Base-by-base conservation (phyloP, 2,888 invertebrate species). In the Julus scandinavius region DNA sequence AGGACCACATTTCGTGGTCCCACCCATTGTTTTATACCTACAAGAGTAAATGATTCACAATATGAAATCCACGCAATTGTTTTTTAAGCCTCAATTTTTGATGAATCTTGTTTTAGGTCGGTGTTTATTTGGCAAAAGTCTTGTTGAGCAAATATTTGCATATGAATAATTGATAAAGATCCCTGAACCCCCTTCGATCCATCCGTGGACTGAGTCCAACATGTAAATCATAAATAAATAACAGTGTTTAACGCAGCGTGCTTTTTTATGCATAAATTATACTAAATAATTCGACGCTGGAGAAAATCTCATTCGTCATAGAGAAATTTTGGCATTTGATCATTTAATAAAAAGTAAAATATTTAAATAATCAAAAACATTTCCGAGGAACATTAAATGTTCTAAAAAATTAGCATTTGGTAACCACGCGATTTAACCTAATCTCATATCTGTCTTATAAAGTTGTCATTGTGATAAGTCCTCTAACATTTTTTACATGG, bases 121-220 rank as follows among this genome's bases (percentile, higher is more conserved):
- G 9, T 49, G 49, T 49, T 49, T 49, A 49, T 49, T 49, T 49
- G 9, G 49, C 49, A 49, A 58, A 58, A n/a, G 5, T n/a, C 5
- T 58, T 58, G 49, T 49, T 58, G 3, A 2, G 54, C n/a, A 58
- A 58, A 58, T 58, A n/a, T 58, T 58, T 58, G 58, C 58, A n/a
- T 1, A 2, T 58, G 11, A 58, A 58, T 58, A n/a, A 58, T 58
- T 58, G 1, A 58, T 58, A 58, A 11, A 58, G 58, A 58, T 58
- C 58, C 58, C 58, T 58, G 58, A 58, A 58, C 58, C 58, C 58
- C 58, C 58, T 58, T 58, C 58, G 58, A 58, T 58, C 58, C 58
- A n/a, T 58, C n/a, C 49, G 58, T 58, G 58, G 58, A 58, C 58
- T 5, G 58, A 3, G 58, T 58, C 58, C 58, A 58, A 58, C 58